Evolutionary conservation across 37 sponge, comb jelly and placozoan species (phyloP), one percentile per base, ranked within the genome.

Genomic region (Amphimedon queenslandica): DNA sequence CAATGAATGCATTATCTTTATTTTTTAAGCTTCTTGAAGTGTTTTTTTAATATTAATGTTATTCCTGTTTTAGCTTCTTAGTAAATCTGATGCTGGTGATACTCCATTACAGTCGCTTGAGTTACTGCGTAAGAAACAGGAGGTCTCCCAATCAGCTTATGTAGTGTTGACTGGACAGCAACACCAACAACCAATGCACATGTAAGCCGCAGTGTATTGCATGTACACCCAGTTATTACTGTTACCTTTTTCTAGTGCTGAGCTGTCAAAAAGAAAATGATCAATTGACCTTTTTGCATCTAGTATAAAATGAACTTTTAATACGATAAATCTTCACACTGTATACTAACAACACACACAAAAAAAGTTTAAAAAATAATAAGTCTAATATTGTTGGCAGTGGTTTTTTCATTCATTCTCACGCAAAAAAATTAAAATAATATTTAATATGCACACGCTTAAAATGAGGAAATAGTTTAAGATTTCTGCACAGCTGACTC

Each of bases 61-160:
- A 32, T 27, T 40, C 27, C 11, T 83, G 53, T 20, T 72, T 25
- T 24, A 93, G 96, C 57, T 85, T 13, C 57, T 98, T 73, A 88
- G 77, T 71, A 82, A 85, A 55, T 76, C 94, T 71, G 84, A 84
- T 39, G 80, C 88, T 0, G 71, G 67, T 18, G 99, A 98, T 85
- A 98, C 99, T 0, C 99, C 99, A 6, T 93, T 98, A 39, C 82
- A 83, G 64, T 92, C 95, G 0, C 87, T 91, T 5, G 80, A 83
- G 2, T 63, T 98, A 70, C 73, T 89, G 30, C 81, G 84, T 55
- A 72, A 80, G 40, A 94, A 94, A 68, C 92, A 89, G 73, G 84
- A 83, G 68, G 63, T 78, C 30, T 66, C 99, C 13, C 84, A 84
- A 23, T 66, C 87, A 2, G 82, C 99, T 13, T 98, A 91, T 75